These are phyloP conservation scores for Metellina segmentata DNA, from an alignment of 2,888 invertebrate genomes.

Conservation along the genomic window DNA sequence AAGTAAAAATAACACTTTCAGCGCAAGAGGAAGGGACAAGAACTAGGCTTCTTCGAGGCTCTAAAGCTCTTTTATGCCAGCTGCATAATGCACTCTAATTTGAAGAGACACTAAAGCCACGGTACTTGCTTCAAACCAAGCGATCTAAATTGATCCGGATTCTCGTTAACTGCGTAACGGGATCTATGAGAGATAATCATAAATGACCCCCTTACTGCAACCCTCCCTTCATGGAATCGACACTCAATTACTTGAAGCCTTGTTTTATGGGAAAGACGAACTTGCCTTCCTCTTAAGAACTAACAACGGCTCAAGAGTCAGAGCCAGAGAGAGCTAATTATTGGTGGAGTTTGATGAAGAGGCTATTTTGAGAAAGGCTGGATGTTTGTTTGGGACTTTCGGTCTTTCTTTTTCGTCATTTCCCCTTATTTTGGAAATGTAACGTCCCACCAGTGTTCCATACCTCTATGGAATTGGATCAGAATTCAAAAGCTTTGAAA, in stretches of 20 bases:
- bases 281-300: constrained; percentile 2
- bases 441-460: too few relatives aligned
- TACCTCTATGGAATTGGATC: too few relatives aligned
- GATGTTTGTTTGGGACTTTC: not conserved
- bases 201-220: constrained; percentile 15
- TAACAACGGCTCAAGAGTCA: constrained; percentile 24
- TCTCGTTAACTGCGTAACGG: constrained; percentile 46
- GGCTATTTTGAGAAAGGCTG: not conserved
- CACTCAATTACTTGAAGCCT: constrained; percentile 37
- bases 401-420: not conserved
- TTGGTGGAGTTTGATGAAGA: constrained; percentile 17
- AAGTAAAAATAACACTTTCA: too few relatives aligned
- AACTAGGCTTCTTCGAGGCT: too few relatives aligned
- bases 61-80: too few relatives aligned
- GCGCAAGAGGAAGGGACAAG: too few relatives aligned
- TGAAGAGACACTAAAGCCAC: constrained; percentile 34
- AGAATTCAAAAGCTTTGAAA: too few relatives aligned
- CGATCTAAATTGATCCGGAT: constrained; percentile 24
- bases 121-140: too few relatives aligned
- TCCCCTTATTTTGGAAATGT: too few relatives aligned
- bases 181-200: constrained; percentile 47
- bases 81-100: constrained; percentile 28
- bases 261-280: constrained; percentile 39
- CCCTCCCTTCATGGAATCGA: constrained; percentile 25
- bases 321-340: constrained; percentile 37